phyloP scores from a whole-genome alignment of 2,888 invertebrate species.

The Arctia plantaginis region DNA sequence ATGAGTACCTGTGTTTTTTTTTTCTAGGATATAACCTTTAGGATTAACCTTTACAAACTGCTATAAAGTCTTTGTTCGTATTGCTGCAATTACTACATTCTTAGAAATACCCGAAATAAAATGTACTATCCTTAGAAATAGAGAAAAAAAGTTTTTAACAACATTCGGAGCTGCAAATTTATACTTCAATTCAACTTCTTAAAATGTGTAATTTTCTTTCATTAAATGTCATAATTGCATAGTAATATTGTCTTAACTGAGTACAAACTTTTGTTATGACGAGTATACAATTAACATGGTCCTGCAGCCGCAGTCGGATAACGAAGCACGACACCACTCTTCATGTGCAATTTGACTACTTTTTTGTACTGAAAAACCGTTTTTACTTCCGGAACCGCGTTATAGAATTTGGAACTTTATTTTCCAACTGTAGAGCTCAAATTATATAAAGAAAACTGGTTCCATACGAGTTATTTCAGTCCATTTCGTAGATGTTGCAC shows the following conservation, averaged over 20 bases:
- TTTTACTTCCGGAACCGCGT: slow-evolving; percentile 25
- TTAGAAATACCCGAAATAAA: background rate
- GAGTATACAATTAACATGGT: slow-evolving; percentile 77
- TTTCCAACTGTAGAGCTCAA: slow-evolving; percentile 19
- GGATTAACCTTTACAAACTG: too few species aligned
- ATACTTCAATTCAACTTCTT: too few species aligned
- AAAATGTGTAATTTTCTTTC: too few species aligned
- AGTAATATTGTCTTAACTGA: slow-evolving; percentile 30
- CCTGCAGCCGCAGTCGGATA: slow-evolving; percentile 68
- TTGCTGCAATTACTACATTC: too few species aligned
- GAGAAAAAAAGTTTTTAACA: background rate
- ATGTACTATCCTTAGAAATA: background rate
- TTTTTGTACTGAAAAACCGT: slow-evolving; percentile 58
- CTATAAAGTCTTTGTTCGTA: too few species aligned
- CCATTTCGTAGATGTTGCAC: slow-evolving; percentile 65
- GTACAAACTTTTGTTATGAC: slow-evolving; percentile 58
- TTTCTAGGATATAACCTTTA: too few species aligned
- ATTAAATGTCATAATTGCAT: background rate
- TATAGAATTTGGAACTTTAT: slow-evolving; percentile 35
- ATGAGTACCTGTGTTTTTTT: too few species aligned
- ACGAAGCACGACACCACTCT: slow-evolving; percentile 76
- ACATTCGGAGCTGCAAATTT: background rate
- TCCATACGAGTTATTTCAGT: slow-evolving; percentile 51
- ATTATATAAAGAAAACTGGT: background rate
- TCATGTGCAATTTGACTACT: slow-evolving; percentile 72